Evolutionary conservation across 2,888 invertebrate genomes (phyloP).

Genomic region (Cyaniris semiargus): DNA sequence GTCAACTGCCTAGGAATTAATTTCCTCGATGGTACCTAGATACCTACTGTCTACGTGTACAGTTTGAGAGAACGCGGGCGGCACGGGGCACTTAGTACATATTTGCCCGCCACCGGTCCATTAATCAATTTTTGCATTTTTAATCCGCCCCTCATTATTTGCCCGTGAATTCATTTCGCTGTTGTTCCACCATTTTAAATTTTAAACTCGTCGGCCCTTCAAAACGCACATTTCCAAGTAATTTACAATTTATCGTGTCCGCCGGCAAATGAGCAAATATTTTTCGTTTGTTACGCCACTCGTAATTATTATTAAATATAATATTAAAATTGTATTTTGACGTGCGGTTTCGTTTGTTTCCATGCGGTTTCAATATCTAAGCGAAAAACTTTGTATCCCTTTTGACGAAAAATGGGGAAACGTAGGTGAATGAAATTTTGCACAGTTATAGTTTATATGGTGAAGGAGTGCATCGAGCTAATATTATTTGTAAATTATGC

Average conservation of each 20-base stretch:
- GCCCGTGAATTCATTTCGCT: slow-evolving; percentile 69
- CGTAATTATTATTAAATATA: slow-evolving; percentile 64
- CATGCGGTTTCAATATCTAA: slow-evolving; percentile 51
- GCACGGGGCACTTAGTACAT: slow-evolving; percentile 58
- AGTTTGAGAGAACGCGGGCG: not conserved
- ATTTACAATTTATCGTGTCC: slow-evolving; percentile 78
- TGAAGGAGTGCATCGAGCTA: no score
- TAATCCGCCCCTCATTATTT: slow-evolving; percentile 78
- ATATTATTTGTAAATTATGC: no score
- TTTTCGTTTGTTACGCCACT: slow-evolving; percentile 72
- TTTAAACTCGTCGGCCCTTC: slow-evolving; percentile 60
- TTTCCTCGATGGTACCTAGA: not conserved
- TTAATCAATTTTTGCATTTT: slow-evolving; percentile 81
- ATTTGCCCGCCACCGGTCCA: slow-evolving; percentile 69
- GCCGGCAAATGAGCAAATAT: slow-evolving; percentile 76
- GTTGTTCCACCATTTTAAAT: slow-evolving; percentile 70
- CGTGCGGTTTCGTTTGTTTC: slow-evolving; percentile 56
- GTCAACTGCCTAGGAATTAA: no score
- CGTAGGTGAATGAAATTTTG: no score
- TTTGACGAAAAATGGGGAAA: no score
- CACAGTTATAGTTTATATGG: no score
- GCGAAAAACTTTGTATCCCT: no score
- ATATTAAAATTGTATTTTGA: slow-evolving; percentile 63
- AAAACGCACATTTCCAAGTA: slow-evolving; percentile 74
- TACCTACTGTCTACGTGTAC: not conserved